Conservation (phyloP, 2,888 invertebrate genomes). For the Dorcus hopei region DNA sequence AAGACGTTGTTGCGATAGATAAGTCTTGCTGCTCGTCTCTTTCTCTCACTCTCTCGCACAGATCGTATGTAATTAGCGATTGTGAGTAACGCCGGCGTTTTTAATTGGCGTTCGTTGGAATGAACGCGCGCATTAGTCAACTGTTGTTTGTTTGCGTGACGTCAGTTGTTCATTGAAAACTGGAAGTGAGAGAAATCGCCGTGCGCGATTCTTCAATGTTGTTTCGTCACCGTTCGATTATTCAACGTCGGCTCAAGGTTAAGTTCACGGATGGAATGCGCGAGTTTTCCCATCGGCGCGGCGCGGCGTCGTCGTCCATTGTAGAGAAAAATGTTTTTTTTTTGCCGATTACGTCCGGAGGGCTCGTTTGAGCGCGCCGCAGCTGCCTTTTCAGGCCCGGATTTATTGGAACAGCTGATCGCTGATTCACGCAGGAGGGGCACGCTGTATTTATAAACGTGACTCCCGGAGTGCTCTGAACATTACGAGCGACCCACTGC, state of each 20-base stretch:
- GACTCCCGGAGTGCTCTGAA: not conserved
- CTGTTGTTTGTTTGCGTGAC: too few relatives aligned
- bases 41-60: too few relatives aligned
- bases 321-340: not conserved
- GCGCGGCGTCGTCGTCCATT: not conserved
- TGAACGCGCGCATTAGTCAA: too few relatives aligned
- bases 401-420: slow-evolving; percentile 5
- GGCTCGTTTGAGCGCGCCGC: not conserved
- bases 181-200: slow-evolving; percentile 8
- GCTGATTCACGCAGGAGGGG: not conserved
- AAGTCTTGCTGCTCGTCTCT: not conserved
- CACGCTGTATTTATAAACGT: not conserved
- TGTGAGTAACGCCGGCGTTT: too few relatives aligned
- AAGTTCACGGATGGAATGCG: slow-evolving; percentile 14
- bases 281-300: slow-evolving; percentile 8
- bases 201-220: slow-evolving; percentile 2
- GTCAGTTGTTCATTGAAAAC: not conserved
- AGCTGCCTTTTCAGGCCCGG: slow-evolving; percentile 1
- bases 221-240: slow-evolving; percentile 17
- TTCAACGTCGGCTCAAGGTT: slow-evolving; percentile 11
- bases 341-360: not conserved
- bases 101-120: too few relatives aligned
- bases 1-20: not conserved
- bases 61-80: too few relatives aligned
- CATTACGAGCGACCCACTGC: not conserved